Evolutionary conservation across 1,140 invertebrate species (phyloP).

Genomic region (Cydia strobilella): DNA sequence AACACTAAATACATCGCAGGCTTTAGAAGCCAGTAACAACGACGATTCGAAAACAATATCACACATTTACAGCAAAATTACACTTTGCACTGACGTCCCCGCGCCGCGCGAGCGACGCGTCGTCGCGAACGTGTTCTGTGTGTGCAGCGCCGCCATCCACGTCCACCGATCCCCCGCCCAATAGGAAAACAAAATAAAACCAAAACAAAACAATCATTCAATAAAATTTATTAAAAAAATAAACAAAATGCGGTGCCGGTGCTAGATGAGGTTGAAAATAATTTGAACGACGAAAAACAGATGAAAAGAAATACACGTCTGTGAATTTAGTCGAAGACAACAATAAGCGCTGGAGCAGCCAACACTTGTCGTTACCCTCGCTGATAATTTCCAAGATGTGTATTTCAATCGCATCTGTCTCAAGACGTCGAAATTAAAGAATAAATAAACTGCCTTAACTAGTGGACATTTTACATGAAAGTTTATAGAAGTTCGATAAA

Average conservation of each 20-base stretch:
- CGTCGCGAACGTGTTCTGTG: conserved; percentile 39
- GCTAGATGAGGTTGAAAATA: conserved; percentile 40
- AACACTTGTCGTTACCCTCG: not conserved
- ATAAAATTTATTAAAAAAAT: conserved; percentile 67
- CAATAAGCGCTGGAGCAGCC: not conserved
- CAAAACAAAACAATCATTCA: conserved; percentile 44
- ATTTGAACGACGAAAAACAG: not conserved
- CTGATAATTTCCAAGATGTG: not conserved
- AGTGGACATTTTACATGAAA: conserved; percentile 27
- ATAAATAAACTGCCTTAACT: conserved; percentile 11
- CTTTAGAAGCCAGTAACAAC: conserved; percentile 75
- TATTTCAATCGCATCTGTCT: not conserved
- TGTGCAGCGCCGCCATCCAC: conserved; percentile 74
- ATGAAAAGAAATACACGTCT: not conserved
- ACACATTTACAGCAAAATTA: conserved; percentile 74
- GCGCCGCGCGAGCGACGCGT: conserved; percentile 48
- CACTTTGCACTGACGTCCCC: conserved; percentile 64
- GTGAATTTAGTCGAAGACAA: not conserved
- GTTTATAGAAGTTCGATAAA: conserved; percentile 45
- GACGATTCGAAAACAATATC: conserved; percentile 77
- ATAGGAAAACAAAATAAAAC: conserved; percentile 57
- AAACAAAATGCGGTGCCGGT: conserved; percentile 60
- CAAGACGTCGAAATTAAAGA: not conserved
- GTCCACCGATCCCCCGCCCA: conserved; percentile 74
- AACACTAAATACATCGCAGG: conserved; percentile 75